These are phyloP conservation scores for Adelosebastes latens DNA, from an alignment of 2,797 vertebrate species.

Conservation along the genomic window DNA sequence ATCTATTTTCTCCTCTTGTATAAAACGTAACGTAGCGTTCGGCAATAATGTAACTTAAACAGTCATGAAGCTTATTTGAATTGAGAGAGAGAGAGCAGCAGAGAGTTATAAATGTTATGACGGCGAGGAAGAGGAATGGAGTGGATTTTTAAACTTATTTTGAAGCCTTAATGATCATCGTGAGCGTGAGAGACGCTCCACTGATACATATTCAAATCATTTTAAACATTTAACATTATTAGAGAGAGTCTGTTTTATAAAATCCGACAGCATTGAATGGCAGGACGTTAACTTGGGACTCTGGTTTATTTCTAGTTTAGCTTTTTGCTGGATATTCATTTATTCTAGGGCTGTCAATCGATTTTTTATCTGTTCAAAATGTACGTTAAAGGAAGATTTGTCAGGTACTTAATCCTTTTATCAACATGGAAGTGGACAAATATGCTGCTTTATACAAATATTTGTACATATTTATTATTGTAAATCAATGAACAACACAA, in stretches of 20 bases:
- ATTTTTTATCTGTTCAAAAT: no score
- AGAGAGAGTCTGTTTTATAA: background rate
- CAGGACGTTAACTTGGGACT: background rate
- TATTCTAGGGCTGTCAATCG: background rate
- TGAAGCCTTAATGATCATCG: background rate
- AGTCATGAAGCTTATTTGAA: background rate
- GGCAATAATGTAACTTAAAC: background rate
- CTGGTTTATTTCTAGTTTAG: no score
- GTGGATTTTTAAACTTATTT: background rate
- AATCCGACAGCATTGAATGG: background rate
- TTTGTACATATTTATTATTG: no score
- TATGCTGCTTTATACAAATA: no score
- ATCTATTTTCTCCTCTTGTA: background rate
- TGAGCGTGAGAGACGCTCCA: background rate
- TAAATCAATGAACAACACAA: no score
- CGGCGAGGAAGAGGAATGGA: background rate
- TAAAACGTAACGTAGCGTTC: background rate
- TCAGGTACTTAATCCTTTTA: no score
- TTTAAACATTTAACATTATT: no score
- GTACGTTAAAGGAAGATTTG: rapidly evolving
- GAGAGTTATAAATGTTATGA: background rate
- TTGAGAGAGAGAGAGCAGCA: no score
- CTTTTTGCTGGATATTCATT: background rate
- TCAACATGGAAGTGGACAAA: no score
- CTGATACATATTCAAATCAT: background rate